phyloP scores from a whole-genome alignment of 1,140 invertebrate genomes.

The Drosophila pseudoananassae region DNA sequence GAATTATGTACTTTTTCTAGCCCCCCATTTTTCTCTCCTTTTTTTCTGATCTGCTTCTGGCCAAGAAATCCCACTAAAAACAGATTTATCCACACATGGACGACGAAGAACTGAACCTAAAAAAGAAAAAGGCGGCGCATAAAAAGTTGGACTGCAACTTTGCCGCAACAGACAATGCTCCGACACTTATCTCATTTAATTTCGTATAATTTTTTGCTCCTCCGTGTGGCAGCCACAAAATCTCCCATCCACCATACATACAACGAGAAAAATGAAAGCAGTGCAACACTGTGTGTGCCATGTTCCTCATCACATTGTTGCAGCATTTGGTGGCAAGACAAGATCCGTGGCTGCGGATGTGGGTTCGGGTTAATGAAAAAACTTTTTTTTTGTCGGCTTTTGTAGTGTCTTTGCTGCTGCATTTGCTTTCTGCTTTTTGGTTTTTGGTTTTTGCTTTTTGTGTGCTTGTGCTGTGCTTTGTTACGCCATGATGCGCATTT shows the following conservation, averaged over 20 bases:
- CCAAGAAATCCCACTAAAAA: conserved; percentile 24
- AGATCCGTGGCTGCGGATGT: not conserved
- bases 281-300: conserved; percentile 56
- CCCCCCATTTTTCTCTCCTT: not conserved
- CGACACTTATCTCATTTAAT: conserved; percentile 63
- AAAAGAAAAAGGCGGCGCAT: conserved; percentile 9
- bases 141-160: conserved; percentile 39
- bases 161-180: conserved; percentile 51
- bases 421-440: conserved; percentile 26
- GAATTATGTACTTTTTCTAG: conserved; percentile 9
- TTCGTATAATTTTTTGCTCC: conserved; percentile 57
- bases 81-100: conserved; percentile 28
- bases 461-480: conserved; percentile 31
- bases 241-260: not conserved
- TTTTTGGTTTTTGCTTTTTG: not conserved
- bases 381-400: conserved; percentile 32
- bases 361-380: conserved; percentile 46
- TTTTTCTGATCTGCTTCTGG: not conserved
- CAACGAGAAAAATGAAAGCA: conserved; percentile 19
- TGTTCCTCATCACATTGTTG: conserved; percentile 54
- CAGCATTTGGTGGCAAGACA: conserved; percentile 4
- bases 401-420: conserved; percentile 5
- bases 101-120: not conserved
- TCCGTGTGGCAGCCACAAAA: not conserved
- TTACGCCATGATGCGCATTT: conserved; percentile 54